Percentiles rank a stretch among this genome's conserved stretches.
These are phyloP conservation scores for Ectobius pallidus DNA, from an alignment of 2,888 invertebrate species.

Conservation along the genomic window DNA sequence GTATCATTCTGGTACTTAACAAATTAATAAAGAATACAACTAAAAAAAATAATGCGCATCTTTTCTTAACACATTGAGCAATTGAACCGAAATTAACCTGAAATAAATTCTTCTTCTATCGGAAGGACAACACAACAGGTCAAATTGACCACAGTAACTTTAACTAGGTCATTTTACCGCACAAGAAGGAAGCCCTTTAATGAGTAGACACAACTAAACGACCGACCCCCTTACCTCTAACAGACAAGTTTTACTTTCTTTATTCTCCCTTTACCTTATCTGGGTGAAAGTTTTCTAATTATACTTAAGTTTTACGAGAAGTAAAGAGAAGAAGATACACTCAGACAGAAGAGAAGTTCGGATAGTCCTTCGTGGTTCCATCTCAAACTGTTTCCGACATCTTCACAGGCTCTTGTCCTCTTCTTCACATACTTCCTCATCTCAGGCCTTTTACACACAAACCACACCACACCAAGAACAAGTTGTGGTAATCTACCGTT, in stretches of 20 bases:
- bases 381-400: constrained; percentile 16
- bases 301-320: constrained; percentile 24
- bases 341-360: neutral
- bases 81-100: no score
- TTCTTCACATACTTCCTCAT: no score
- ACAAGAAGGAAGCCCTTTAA: neutral
- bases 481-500: no score
- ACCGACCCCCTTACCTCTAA: constrained; percentile 5
- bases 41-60: no score
- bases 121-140: no score
- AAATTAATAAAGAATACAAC: no score
- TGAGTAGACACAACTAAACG: neutral
- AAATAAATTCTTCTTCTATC: no score
- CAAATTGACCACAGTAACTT: no score
- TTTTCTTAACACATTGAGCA: no score
- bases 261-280: neutral
- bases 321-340: neutral
- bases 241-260: neutral
- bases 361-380: neutral
- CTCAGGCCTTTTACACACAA: no score
- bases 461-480: no score
- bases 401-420: neutral
- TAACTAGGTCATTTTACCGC: neutral
- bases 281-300: constrained; percentile 25
- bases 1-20: no score